Evolutionary conservation across 2,113 vertebrate genomes (phyloP).

Genomic region (Sceloporus tristichus): DNA sequence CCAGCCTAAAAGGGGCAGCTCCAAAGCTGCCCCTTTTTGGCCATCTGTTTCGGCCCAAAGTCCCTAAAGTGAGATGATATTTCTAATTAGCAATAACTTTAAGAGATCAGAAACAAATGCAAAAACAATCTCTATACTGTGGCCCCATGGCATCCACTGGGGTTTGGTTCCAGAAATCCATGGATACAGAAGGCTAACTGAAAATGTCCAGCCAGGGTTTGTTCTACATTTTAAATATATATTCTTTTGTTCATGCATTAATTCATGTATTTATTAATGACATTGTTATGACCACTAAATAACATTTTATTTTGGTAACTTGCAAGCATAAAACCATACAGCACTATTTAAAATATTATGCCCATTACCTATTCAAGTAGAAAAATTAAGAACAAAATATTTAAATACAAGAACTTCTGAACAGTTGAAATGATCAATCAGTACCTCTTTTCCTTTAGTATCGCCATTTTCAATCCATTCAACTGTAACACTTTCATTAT

Average conservation of each 20-base stretch:
- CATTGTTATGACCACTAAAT: not conserved
- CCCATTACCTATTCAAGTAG: not conserved
- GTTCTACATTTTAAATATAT: conserved; percentile 6
- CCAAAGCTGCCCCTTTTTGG: too few relatives aligned
- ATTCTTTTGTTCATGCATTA: not conserved
- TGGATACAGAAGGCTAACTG: too few relatives aligned
- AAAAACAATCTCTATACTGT: not conserved
- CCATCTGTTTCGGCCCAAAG: too few relatives aligned
- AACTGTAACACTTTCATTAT: conserved; percentile 94
- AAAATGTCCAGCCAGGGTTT: not conserved
- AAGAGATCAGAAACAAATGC: not conserved
- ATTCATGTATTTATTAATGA: not conserved
- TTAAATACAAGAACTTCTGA: not conserved
- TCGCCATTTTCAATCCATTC: conserved; percentile 99
- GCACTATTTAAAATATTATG: not conserved
- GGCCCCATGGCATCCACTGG: too few relatives aligned
- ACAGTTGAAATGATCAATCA: conserved; percentile 18
- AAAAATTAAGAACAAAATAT: conserved; percentile 25
- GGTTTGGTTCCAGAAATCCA: too few relatives aligned
- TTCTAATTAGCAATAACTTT: not conserved
- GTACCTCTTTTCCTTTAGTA: conserved; percentile 97
- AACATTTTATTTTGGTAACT: not conserved
- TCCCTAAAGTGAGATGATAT: not conserved
- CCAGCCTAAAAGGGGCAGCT: too few relatives aligned
- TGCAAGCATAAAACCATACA: not conserved